Conservation (phyloP, 1,140 invertebrate species). For the Onthophagus taurus region DNA sequence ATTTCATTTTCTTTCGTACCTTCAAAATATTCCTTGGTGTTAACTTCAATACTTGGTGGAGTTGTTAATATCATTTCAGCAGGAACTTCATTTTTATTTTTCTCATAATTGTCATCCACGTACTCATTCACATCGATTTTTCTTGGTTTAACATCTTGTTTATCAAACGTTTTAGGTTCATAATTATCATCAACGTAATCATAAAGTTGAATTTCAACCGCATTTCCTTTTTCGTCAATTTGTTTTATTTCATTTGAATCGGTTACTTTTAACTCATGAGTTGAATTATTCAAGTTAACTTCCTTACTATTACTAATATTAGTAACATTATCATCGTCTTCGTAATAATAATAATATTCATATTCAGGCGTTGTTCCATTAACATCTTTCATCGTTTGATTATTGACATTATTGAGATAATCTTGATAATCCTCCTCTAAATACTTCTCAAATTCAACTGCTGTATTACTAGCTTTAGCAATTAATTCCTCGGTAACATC, state of each 20-base stretch:
- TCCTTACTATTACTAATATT: background rate
- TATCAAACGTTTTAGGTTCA: slow-evolving; percentile 38
- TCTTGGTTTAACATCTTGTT: background rate
- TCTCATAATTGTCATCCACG: slow-evolving; percentile 12
- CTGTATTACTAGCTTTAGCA: too few relatives aligned
- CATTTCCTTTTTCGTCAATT: background rate
- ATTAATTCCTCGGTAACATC: background rate
- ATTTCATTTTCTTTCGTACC: background rate
- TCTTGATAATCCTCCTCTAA: too few relatives aligned
- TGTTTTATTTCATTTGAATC: background rate
- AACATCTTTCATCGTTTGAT: background rate
- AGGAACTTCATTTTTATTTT: background rate
- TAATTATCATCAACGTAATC: slow-evolving; percentile 50
- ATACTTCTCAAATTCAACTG: too few relatives aligned
- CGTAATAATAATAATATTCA: background rate
- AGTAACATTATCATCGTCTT: background rate
- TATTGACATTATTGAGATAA: too few relatives aligned
- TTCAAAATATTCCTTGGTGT: slow-evolving; percentile 1
- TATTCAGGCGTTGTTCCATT: background rate
- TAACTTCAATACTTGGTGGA: background rate
- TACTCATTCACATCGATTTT: background rate
- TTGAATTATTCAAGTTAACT: background rate
- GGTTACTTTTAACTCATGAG: background rate
- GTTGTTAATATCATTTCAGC: background rate
- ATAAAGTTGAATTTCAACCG: background rate